Conservation (phyloP, 2,113 vertebrate genomes). For the Hippoglossus stenolepis region DNA sequence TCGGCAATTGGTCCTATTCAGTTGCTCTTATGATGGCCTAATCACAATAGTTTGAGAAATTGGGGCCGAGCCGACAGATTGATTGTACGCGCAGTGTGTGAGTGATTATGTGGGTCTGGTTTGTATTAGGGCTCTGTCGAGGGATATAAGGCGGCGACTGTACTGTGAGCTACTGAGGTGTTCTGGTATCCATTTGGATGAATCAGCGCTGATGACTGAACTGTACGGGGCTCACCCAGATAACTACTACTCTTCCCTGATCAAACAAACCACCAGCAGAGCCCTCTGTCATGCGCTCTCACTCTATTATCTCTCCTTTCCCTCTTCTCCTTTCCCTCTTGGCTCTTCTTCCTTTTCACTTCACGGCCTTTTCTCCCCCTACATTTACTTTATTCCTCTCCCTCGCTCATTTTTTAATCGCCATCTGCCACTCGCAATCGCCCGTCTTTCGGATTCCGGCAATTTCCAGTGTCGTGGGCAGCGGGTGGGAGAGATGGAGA, state of each 20-base stretch:
- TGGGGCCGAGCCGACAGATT: slow-evolving; percentile 63
- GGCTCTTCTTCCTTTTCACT: slow-evolving; percentile 1
- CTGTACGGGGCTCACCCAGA: slow-evolving; percentile 54
- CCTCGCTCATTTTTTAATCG: slow-evolving; percentile 51
- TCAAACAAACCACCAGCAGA: slow-evolving; percentile 79
- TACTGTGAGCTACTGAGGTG: slow-evolving; percentile 70
- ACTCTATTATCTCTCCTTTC: slow-evolving; percentile 40
- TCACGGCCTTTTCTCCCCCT: background rate
- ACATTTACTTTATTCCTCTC: slow-evolving; percentile 35
- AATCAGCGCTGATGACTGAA: slow-evolving; percentile 78
- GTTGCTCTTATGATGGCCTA: slow-evolving; percentile 74
- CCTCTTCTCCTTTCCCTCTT: slow-evolving; percentile 2
- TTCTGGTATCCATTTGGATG: slow-evolving; percentile 81
- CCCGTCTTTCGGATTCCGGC: slow-evolving; percentile 53
- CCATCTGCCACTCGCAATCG: slow-evolving; percentile 72
- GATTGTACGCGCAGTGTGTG: slow-evolving; percentile 72
- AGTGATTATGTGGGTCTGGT: slow-evolving; percentile 72
- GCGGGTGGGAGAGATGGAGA: slow-evolving; percentile 33
- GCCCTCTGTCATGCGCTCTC: slow-evolving; percentile 51
- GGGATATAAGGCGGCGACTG: slow-evolving; percentile 69
- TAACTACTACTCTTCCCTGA: slow-evolving; percentile 73
- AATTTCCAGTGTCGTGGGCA: slow-evolving; percentile 43
- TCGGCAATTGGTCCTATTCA: slow-evolving; percentile 65
- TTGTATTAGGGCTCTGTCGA: slow-evolving; percentile 63
- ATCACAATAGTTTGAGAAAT: slow-evolving; percentile 76